Base-by-base conservation (phyloP, 2,888 invertebrate species). In the Caenorhabditis drosophilae region DNA sequence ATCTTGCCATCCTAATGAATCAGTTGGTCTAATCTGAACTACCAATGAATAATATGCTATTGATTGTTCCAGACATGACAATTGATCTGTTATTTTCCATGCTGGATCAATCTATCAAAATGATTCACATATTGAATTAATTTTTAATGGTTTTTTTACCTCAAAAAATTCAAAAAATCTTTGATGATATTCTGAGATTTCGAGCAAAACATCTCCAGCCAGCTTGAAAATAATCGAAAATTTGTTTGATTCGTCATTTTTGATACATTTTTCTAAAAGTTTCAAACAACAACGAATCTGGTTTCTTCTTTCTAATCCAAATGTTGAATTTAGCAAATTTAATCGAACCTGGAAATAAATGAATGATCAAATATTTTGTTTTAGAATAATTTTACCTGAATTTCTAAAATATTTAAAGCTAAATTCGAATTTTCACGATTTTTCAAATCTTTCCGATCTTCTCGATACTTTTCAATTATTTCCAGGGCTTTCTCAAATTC, bases 401-500 rank as follows among this genome's bases (percentile, higher is more conserved):
- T 60, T 42, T 72, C 68, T 11, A 68, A 50, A 20, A 60, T 47
- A 41, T 69, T 53, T 2, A 68, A 20, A 18, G 53, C 61, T 12
- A 58, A 45, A 1, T 36, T 4, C 0, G 59, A 55, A 12, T 58
- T 58, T 2, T 42, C 20, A 6, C 52, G 45, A 15, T 36, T 34
- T 2, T 44, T 25, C n/a, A 41, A 49, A 25, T 35, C 27, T 34
- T 55, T 9, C 41, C 50, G 6, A n/a, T 41, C 41, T 31, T 48
- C n/a, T 4, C 68, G 48, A 11, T 40, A 48, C 16, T 53, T 56
- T 0, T 20, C n/a, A 0, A 53, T 25, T 31, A 63, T 54, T 15
- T 64, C 67, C 2, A 73, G 51, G n/a, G 69, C 66, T 20, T 47
- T 46, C 23, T 64, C 66, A 48, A 57, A 60, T 23, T 73, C 61